phyloP scores from a whole-genome alignment of 1,140 invertebrate genomes.

The Paralvinella palmiformis region DNA sequence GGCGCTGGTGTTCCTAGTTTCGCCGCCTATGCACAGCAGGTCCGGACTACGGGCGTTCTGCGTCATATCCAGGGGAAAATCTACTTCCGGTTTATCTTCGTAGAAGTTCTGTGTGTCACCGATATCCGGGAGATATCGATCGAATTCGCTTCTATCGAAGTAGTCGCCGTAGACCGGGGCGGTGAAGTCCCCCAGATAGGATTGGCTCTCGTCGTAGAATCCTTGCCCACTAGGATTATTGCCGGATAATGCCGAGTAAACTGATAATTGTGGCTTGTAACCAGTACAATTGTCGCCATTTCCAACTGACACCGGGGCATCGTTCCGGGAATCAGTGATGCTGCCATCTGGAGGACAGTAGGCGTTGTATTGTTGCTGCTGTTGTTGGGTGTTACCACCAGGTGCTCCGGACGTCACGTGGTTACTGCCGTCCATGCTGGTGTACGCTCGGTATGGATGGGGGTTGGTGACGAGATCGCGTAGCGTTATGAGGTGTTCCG shows the following conservation, averaged over 20 bases:
- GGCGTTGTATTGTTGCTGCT: background rate
- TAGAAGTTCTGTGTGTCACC: background rate
- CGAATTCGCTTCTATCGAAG: slow-evolving; percentile 25
- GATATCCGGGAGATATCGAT: slow-evolving; percentile 21
- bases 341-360: background rate
- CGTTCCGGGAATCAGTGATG: background rate
- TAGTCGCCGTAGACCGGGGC: slow-evolving; percentile 19
- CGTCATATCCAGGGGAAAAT: too few species aligned
- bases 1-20: too few species aligned
- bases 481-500: slow-evolving; percentile 19
- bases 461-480: slow-evolving; percentile 23
- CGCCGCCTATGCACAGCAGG: too few species aligned
- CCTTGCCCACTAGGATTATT: background rate
- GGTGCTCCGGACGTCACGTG: background rate
- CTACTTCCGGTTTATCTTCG: too few species aligned
- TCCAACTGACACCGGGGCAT: background rate
- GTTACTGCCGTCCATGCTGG: background rate
- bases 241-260: too few species aligned
- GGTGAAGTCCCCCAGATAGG: slow-evolving; percentile 18
- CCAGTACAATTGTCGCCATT: background rate
- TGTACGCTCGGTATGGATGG: background rate
- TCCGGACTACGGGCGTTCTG: too few species aligned
- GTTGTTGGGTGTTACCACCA: background rate
- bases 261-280: background rate
- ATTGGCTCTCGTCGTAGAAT: background rate